These are phyloP conservation scores for Artemisiospiza belli DNA, from an alignment of 2,113 vertebrate genomes.

Conservation along the genomic window DNA sequence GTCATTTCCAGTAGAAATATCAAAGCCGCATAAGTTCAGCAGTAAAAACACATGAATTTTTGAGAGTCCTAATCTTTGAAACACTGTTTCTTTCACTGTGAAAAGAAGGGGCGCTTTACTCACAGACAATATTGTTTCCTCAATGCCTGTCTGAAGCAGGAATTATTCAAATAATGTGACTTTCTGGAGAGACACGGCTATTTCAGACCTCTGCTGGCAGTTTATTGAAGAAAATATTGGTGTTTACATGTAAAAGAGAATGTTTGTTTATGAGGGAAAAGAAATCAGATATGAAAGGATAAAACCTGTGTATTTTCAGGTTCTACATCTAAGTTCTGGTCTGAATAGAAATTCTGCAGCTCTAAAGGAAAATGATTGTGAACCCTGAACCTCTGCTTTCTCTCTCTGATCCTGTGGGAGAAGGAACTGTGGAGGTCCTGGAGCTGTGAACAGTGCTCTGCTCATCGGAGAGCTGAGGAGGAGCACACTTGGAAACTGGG, in stretches of 20 bases:
- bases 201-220: neutral
- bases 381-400: neutral
- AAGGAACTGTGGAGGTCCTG: neutral
- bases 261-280: neutral
- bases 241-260: neutral
- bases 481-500: neutral
- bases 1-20: neutral
- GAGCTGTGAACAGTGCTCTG: neutral
- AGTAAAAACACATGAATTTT: neutral
- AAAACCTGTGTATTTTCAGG: neutral
- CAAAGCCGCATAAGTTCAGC: neutral
- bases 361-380: neutral
- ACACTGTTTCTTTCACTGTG: neutral
- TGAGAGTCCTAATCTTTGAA: neutral
- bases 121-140: neutral
- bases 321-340: neutral
- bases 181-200: neutral
- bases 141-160: neutral
- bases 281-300: neutral
- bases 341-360: neutral
- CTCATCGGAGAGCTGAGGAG: neutral
- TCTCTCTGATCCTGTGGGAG: neutral
- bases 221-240: neutral
- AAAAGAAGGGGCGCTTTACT: neutral
- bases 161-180: neutral